These are phyloP conservation scores for Apis florea DNA, from an alignment of 1,140 invertebrate genomes.

Conservation along the genomic window DNA sequence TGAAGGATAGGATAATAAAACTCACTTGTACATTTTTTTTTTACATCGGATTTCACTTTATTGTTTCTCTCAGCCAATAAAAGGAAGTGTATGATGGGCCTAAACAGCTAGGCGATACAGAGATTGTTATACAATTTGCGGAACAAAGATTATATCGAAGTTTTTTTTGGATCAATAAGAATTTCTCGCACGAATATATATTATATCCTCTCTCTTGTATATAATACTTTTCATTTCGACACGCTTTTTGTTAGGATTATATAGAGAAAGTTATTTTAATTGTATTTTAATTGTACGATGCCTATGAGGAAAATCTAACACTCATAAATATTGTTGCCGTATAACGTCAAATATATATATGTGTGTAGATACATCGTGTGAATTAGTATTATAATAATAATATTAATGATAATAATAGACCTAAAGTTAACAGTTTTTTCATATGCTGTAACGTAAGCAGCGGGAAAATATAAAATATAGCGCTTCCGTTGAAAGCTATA, in stretches of 20 bases:
- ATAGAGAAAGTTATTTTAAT: neutral
- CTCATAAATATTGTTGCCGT: conserved; percentile 9
- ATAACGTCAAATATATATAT: conserved; percentile 8
- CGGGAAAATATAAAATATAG: conserved; percentile 15
- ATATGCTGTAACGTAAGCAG: conserved; percentile 9
- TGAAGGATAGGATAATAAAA: conserved; percentile 30
- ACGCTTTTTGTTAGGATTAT: neutral
- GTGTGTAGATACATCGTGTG: conserved; percentile 16
- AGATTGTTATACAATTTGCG: conserved; percentile 25
- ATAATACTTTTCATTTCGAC: neutral
- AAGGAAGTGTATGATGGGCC: conserved; percentile 36
- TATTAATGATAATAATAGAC: neutral
- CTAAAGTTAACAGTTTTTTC: neutral
- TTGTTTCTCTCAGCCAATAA: conserved; percentile 71
- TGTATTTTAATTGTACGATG: conserved; percentile 18
- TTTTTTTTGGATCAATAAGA: conserved; percentile 6
- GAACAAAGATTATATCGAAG: conserved; percentile 6
- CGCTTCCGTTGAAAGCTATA: conserved; percentile 17
- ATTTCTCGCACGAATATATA: neutral
- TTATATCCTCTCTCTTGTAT: neutral
- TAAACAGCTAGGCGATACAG: conserved; percentile 59
- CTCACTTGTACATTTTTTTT: conserved; percentile 35
- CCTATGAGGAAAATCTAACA: conserved; percentile 11
- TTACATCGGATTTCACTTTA: conserved; percentile 70
- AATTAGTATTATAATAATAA: conserved; percentile 7